These are phyloP conservation scores for Mobula birostris DNA, from an alignment of 2,113 vertebrate genomes.

Conservation along the genomic window DNA sequence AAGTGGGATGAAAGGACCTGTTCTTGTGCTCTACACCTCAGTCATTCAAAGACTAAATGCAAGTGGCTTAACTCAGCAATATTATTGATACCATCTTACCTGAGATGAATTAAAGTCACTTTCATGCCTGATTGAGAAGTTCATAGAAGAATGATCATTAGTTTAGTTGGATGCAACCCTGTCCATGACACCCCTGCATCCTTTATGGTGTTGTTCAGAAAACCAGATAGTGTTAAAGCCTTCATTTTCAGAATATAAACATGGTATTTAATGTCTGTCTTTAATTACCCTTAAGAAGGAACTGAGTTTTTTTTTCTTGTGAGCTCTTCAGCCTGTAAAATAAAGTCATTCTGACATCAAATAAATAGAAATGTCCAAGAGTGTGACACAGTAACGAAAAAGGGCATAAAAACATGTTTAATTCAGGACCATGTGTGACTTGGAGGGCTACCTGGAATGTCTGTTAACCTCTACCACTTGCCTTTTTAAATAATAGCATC, in stretches of 20 bases:
- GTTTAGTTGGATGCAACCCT: not conserved
- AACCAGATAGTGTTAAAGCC: not conserved
- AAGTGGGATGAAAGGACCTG: too few relatives aligned
- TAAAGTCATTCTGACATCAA: not conserved
- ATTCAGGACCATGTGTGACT: not conserved
- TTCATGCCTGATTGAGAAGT: not conserved
- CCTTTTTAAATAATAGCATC: not conserved
- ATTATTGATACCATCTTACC: too few relatives aligned
- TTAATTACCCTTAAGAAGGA: not conserved
- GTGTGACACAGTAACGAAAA: not conserved
- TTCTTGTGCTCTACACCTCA: too few relatives aligned
- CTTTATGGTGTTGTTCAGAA: not conserved
- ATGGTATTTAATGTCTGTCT: not conserved
- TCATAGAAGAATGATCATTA: not conserved
- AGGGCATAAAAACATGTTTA: not conserved
- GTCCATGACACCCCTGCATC: not conserved
- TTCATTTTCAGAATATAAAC: not conserved
- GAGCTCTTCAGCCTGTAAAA: not conserved
- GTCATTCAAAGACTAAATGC: too few relatives aligned
- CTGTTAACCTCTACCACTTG: not conserved
- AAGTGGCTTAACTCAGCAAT: too few relatives aligned
- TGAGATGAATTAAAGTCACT: too few relatives aligned
- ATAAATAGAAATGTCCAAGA: not conserved
- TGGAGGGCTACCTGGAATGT: not conserved
- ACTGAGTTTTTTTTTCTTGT: not conserved